Percentiles rank a stretch among this genome's conserved stretches.
Evolutionary conservation across 2,888 invertebrate species (phyloP).

Genomic region (Stenolophus ochropezus): DNA sequence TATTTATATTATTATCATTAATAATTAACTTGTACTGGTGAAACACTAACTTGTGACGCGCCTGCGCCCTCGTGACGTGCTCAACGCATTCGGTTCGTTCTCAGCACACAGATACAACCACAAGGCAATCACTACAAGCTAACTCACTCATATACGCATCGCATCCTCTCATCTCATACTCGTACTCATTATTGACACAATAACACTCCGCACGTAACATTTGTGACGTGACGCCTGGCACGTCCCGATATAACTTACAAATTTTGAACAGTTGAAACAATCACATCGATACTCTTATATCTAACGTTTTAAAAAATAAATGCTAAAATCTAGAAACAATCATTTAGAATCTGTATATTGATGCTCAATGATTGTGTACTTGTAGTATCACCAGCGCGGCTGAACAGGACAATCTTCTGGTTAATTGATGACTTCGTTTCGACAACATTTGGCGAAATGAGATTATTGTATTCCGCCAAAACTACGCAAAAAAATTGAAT

Average conservation of each 20-base stretch:
- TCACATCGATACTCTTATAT: conserved; percentile 62
- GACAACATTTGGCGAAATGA: conserved; percentile 53
- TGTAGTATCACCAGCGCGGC: conserved; percentile 72
- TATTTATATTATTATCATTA: conserved; percentile 54
- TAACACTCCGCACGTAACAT: conserved; percentile 25
- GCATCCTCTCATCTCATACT: conserved; percentile 1
- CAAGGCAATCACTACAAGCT: conserved; percentile 33
- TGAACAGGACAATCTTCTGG: conserved; percentile 71
- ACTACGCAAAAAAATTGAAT: conserved; percentile 56
- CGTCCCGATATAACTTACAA: conserved; percentile 56
- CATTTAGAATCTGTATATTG: conserved; percentile 54
- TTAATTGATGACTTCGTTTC: conserved; percentile 42
- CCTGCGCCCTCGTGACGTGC: conserved; percentile 46
- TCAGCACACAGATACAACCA: conserved; percentile 34
- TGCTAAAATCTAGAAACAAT: conserved; percentile 61
- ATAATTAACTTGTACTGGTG: conserved; percentile 59
- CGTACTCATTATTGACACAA: conserved; percentile 8
- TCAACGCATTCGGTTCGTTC: conserved; percentile 26
- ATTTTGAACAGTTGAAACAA: conserved; percentile 60
- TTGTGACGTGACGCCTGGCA: conserved; percentile 29
- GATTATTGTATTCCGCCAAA: conserved; percentile 37
- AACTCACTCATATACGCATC: not conserved
- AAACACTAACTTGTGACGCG: conserved; percentile 59
- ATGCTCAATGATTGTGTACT: conserved; percentile 49
- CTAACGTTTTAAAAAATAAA: conserved; percentile 60